Base-by-base conservation (phyloP, 1,140 invertebrate genomes). In the Papilio polytes region DNA sequence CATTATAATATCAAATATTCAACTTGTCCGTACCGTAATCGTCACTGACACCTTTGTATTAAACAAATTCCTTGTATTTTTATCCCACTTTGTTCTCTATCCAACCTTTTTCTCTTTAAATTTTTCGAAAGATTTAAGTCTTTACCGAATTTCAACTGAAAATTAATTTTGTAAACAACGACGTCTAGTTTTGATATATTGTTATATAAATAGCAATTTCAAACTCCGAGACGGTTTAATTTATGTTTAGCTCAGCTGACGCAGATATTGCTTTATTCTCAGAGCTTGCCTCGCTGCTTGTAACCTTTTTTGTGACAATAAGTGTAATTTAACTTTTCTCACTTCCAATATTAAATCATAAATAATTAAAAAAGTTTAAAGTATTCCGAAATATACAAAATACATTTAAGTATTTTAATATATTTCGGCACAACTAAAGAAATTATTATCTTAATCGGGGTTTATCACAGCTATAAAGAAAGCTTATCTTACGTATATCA, bases 211-310 rank as follows among this genome's bases (percentile, higher is more conserved):
- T 70, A 70, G 63, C 63, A 70, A 70, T 70, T 70, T 31, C 63
- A 70, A 70, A 70, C 63, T 70, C 63, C 63, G 26, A 70, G 63
- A 36, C 13, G 22, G 56, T 31, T 31, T 70, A 70, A 70, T 70
- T 70, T 70, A 70, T 70, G 63, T 70, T 70, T 15, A 70, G 63
- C 63, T 70, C 63, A 70, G 63, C 63, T 70, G 63, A 70, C 63
- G 9, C 26, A 31, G 63, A 70, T 70, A 70, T 70, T 70, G 63
- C 63, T 70, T 41, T 70, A 70, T 70, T 70, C 22, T 36, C 22
- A 31, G 12, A 70, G 26, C 63, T 26, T 36, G 22, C 22, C 26
- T 31, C 22, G 63, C 63, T 13, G 22, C 31, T 22, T 31, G 26
- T 36, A 70, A 70, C 63, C 26, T 70, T 70, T 63, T 70, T 70